Conservation (phyloP, 2,888 invertebrate species). For the Dromius quadrimaculatus region DNA sequence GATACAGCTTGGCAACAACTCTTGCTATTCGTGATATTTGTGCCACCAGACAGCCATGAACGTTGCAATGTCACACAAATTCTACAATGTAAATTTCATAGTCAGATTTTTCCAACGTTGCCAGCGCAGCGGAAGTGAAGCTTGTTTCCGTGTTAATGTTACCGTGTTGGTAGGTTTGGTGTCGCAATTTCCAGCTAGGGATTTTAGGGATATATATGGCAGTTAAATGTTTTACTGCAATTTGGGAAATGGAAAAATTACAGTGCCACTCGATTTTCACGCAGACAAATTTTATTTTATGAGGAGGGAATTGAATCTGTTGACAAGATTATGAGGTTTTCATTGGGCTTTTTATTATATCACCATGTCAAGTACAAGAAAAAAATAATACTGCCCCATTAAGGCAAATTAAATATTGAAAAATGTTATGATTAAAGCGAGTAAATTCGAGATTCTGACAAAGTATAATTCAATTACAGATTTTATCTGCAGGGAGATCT, state of each 20-base stretch:
- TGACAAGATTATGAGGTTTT: too few species aligned
- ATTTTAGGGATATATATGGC: conserved; percentile 23
- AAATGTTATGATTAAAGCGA: conserved; percentile 34
- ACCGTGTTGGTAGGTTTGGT: conserved; percentile 30
- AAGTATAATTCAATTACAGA: conserved; percentile 38
- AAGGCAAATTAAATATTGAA: conserved; percentile 35
- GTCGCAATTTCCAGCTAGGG: conserved; percentile 22
- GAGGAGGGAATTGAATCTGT: too few species aligned
- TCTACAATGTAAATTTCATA: conserved; percentile 19
- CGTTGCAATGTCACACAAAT: not conserved
- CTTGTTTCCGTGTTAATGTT: conserved; percentile 32
- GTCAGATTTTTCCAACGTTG: conserved; percentile 6
- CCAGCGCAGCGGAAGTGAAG: conserved; percentile 6
- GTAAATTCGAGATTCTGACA: conserved; percentile 29
- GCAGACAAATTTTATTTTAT: too few species aligned
- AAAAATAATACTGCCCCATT: conserved; percentile 5
- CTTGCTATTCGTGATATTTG: not conserved
- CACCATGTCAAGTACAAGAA: conserved; percentile 23
- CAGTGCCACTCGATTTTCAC: too few species aligned
- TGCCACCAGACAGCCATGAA: conserved; percentile 4
- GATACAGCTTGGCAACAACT: not conserved
- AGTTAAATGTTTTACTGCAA: conserved; percentile 23
- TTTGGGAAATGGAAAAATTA: conserved; percentile 20
- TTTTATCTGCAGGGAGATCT: conserved; percentile 21
- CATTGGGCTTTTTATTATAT: too few species aligned